Evolutionary conservation across 2,113 vertebrate genomes (phyloP).

Genomic region (Zosterops japonicus): DNA sequence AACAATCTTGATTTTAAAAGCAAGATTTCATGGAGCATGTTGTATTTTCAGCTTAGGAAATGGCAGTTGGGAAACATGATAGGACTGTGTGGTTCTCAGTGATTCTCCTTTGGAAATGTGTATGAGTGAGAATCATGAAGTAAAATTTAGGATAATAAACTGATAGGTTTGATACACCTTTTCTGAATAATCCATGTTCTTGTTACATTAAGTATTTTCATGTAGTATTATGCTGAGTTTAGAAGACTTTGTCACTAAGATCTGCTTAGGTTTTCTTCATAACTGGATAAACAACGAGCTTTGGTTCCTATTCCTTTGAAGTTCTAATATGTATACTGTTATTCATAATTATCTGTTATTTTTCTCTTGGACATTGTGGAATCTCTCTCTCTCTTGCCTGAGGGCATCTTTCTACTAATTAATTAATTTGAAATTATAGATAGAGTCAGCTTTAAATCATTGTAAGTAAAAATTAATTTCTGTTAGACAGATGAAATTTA

Average conservation of each 20-base stretch:
- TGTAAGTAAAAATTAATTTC: neutral
- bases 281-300: neutral
- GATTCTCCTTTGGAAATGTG: neutral
- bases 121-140: neutral
- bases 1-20: neutral
- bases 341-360: neutral
- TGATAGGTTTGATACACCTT: neutral
- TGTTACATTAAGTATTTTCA: neutral
- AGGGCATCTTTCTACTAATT: neutral
- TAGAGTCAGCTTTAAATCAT: neutral
- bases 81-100: neutral
- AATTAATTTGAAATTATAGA: neutral
- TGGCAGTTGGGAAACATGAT: neutral
- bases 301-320: neutral
- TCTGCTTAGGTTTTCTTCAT: neutral
- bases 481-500: neutral
- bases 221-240: neutral
- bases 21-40: neutral
- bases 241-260: neutral
- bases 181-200: neutral
- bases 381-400: neutral
- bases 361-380: neutral
- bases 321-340: neutral
- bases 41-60: neutral
- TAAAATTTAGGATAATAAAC: neutral